Conservation (phyloP, 2,888 invertebrate genomes). For the Pseudanteris insignis region DNA sequence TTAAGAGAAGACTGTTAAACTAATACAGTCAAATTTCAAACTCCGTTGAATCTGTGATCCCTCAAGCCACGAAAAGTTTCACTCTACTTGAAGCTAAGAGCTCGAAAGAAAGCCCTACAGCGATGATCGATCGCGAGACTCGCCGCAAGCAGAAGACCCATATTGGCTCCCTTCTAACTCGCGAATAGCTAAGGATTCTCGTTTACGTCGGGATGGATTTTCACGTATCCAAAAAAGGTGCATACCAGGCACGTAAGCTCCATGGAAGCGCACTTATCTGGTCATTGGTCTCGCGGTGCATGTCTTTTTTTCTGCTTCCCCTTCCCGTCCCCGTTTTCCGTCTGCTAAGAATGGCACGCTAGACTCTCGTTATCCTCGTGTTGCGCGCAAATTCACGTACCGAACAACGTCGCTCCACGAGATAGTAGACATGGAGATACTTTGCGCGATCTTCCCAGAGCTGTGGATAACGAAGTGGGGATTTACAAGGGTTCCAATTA, state of each 20-base stretch:
- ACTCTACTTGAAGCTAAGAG: conserved; percentile 11
- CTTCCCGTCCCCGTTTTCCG: conserved; percentile 1
- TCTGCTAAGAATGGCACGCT: conserved; percentile 16
- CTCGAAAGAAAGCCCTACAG: conserved; percentile 14
- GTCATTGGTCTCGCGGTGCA: conserved; percentile 26
- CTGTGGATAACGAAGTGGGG: conserved; percentile 10
- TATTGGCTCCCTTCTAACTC: conserved; percentile 35
- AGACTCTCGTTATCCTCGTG: conserved; percentile 25
- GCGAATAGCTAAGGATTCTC: conserved; percentile 33
- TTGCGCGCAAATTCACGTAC: conserved; percentile 24
- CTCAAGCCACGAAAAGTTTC: too few species aligned
- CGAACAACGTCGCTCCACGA: conserved; percentile 8
- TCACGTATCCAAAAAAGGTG: conserved; percentile 45
- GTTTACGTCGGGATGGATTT: conserved; percentile 27
- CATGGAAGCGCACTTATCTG: conserved; percentile 24
- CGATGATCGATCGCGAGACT: conserved; percentile 11
- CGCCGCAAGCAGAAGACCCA: conserved; percentile 32
- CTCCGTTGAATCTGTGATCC: too few species aligned
- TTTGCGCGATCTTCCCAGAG: conserved; percentile 14
- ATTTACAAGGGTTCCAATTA: conserved; percentile 34
- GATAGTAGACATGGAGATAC: conserved; percentile 7
- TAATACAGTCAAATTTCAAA: not conserved
- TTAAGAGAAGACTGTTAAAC: not conserved
- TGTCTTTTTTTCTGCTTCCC: conserved; percentile 8
- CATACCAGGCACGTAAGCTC: conserved; percentile 21